Evolutionary conservation across 2,888 invertebrate species (phyloP), one percentile per base, ranked within the genome.

Genomic region (Fragum fragum): DNA sequence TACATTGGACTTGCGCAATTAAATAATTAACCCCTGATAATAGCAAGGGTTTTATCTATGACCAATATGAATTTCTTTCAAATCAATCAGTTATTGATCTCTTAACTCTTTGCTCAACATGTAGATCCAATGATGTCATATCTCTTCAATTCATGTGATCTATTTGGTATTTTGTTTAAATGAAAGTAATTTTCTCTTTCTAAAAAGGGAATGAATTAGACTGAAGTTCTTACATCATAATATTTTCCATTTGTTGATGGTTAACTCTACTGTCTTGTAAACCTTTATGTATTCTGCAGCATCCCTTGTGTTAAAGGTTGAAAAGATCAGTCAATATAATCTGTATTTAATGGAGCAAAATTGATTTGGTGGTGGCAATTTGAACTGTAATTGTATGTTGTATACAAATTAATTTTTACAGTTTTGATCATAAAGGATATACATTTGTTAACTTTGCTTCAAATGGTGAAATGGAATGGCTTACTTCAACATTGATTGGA

Each of bases 51-150:
- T 66, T 3, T n/a, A 42, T 66, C 66, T 66, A 23, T 42, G 42
- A 66, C 36, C 66, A 42, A 66, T 66, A 66, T 42, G 18, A 66
- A 26, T 42, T 66, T 66, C 66, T 66, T 39, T 66, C 21, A 9
- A 61, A 66, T 66, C 66, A 66, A 66, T 66, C 66, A 66, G 26
- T 66, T 66, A 66, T 66, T 21, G 66, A 66, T 66, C 66, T 66
- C 18, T 42, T 3, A 47, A 47, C 47, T 47, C 47, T 47, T 47
- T 14, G 16, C 47, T n/a, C n/a, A 36, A 9, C 32, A 36, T 36
- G 32, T 36, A 36, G 32, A 36, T 36, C 3, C 3, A 36, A 6
- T 36, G 32, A 36, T 36, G 32, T 36, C 9, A 6, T 36, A 36
- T 36, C 32, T 36, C 9, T 6, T 36, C 32, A 36, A 36, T 6